Evolutionary conservation across 2,888 invertebrate genomes (phyloP), one percentile per base, ranked within the genome.

Genomic region (Papilio protenor): DNA sequence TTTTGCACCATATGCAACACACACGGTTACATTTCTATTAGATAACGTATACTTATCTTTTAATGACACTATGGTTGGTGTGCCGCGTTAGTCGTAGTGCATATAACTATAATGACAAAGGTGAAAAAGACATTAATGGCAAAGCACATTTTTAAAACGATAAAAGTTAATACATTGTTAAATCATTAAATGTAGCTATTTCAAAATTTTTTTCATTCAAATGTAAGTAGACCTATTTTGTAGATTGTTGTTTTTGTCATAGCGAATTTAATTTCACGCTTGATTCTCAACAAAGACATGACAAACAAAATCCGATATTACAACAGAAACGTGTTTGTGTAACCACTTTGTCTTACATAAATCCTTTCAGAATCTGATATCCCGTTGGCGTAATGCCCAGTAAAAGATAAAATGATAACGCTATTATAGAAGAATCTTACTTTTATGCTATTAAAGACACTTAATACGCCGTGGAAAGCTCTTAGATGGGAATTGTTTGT

Each of bases 401-500:
- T 12, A 66, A 75, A 27, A 27, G 55, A 66, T 45, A 27, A 47
- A 47, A 21, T 49, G 18, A 72, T 69, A 69, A 69, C 18, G 47
- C 69, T 77, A 70, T 52, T 49, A 73, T 55, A 69, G 10, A 57
- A 69, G 27, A 74, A 74, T 59, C 47, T 73, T 66, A 27, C 49
- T 73, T 70, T 49, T 59, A 40, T 49, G 59, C 69, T 49, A 74
- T 73, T 70, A 59, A 59, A 49, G 77, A 75, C 71, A 78, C 71
- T 71, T 61, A 75, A 78, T 78, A 75, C 66, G 72, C 11, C 21
- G 79, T 77, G 81, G 83, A 87, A 87, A 89, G 88, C 89, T 90
- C 88, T 90, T 86, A 82, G 82, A 82, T 84, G 85, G 83, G 81
- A 84, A 82, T 85, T 90, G 88, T 91, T 90, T 89, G 90, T 87